phyloP scores from a whole-genome alignment of 2,113 vertebrate genomes.

The Motacilla alba region DNA sequence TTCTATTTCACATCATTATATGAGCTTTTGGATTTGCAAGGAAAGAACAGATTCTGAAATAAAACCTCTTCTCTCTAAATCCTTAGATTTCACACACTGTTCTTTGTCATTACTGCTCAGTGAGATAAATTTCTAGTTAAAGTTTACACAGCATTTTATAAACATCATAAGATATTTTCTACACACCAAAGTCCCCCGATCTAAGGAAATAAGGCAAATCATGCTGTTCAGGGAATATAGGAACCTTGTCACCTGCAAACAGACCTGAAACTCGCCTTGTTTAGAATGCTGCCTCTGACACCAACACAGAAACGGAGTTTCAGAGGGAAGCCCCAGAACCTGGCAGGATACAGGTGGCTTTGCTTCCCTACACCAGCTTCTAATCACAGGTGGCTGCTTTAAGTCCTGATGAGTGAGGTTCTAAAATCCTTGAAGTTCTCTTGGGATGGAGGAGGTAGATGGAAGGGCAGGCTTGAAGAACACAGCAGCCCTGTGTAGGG shows the following conservation, averaged over 20 bases:
- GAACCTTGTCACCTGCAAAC: background rate
- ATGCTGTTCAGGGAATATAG: background rate
- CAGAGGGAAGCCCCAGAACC: background rate
- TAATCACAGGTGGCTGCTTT: background rate
- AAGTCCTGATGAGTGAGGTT: background rate
- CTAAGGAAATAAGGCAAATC: background rate
- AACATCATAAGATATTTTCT: background rate
- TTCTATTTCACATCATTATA: background rate
- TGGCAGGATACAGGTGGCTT: background rate
- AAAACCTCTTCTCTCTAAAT: background rate
- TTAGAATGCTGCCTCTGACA: background rate
- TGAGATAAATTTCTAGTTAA: background rate
- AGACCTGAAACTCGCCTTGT: background rate
- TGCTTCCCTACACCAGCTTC: background rate
- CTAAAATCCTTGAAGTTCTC: background rate
- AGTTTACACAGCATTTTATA: background rate
- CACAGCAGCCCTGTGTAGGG: background rate
- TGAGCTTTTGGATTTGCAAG: background rate
- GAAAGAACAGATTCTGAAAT: background rate
- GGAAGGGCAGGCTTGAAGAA: background rate
- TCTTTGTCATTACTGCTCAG: background rate
- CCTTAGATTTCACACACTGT: background rate
- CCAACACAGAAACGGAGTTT: rapidly evolving
- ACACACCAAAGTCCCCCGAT: background rate
- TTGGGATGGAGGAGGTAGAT: background rate